These are phyloP conservation scores for Diarsia mendica DNA, from an alignment of 2,888 invertebrate genomes.

Conservation along the genomic window DNA sequence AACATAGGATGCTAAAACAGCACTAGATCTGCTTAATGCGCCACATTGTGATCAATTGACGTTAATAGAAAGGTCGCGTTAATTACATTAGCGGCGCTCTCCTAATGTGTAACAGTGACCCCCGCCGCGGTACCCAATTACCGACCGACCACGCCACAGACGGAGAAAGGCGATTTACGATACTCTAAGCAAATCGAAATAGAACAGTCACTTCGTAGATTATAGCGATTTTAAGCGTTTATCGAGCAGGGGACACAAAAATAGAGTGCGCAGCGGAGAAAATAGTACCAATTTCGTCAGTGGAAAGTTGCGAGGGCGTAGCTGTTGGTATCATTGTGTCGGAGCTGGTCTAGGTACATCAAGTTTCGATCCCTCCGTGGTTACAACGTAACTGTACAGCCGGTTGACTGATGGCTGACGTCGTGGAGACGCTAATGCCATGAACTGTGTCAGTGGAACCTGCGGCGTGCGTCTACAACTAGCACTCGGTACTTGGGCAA, in stretches of 20 bases:
- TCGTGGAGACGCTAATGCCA: slow-evolving; percentile 79
- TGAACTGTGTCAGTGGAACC: slow-evolving; percentile 82
- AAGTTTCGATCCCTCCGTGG: slow-evolving; percentile 60
- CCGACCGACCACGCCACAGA: slow-evolving; percentile 50
- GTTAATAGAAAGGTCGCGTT: slow-evolving; percentile 85
- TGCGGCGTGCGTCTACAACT: slow-evolving; percentile 71
- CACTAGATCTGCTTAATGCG: slow-evolving; percentile 51
- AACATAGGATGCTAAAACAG: slow-evolving; percentile 61
- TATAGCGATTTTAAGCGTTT: slow-evolving; percentile 57
- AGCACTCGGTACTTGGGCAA: slow-evolving; percentile 76
- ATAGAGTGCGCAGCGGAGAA: slow-evolving; percentile 48
- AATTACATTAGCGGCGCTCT: slow-evolving; percentile 82
- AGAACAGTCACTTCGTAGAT: slow-evolving; percentile 43
- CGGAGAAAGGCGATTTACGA: slow-evolving; percentile 62
- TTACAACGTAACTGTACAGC: slow-evolving; percentile 72
- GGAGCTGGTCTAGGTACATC: slow-evolving; percentile 53
- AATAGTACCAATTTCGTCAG: slow-evolving; percentile 56
- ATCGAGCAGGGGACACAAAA: slow-evolving; percentile 51
- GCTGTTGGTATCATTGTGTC: slow-evolving; percentile 58
- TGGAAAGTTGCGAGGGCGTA: slow-evolving; percentile 65
- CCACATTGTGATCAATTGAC: slow-evolving; percentile 77
- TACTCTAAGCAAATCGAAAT: slow-evolving; percentile 49
- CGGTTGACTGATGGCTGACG: slow-evolving; percentile 74
- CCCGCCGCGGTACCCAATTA: slow-evolving; percentile 52
- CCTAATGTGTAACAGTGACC: slow-evolving; percentile 76